Evolutionary conservation across 2,113 vertebrate species (phyloP).

Genomic region (Sceloporus tristichus): DNA sequence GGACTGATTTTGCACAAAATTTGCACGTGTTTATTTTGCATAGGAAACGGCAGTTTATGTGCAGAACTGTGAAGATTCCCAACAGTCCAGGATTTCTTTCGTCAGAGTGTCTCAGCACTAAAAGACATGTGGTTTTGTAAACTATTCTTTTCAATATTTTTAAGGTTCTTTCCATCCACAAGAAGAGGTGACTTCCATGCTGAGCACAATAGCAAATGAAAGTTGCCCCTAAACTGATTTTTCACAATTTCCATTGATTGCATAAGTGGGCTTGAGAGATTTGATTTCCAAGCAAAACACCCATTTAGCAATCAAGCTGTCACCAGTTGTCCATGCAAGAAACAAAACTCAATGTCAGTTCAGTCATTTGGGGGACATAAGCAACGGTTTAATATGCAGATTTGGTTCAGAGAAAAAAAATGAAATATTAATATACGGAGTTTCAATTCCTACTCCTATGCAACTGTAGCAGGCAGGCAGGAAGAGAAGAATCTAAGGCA

Average conservation of each 20-base stretch:
- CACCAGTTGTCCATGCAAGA: constrained; percentile 32
- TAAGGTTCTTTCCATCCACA: too few relatives aligned
- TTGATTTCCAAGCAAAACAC: constrained; percentile 54
- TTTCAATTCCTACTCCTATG: not conserved
- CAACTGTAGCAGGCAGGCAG: not conserved
- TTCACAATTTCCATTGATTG: constrained; percentile 42
- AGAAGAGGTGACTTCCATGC: too few relatives aligned
- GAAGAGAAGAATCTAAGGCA: not conserved
- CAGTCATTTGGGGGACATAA: constrained; percentile 27
- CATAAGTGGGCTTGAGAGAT: constrained; percentile 39
- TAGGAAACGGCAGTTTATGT: too few relatives aligned
- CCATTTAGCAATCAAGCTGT: constrained; percentile 48
- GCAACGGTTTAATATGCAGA: constrained; percentile 28
- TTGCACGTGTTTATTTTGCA: too few relatives aligned
- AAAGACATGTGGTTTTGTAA: too few relatives aligned
- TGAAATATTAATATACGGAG: constrained; percentile 21
- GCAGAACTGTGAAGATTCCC: too few relatives aligned
- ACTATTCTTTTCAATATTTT: too few relatives aligned
- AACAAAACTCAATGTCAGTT: constrained; percentile 38
- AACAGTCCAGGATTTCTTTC: too few relatives aligned
- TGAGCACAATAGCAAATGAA: constrained; percentile 19
- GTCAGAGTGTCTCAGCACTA: too few relatives aligned
- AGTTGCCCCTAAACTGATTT: constrained; percentile 27
- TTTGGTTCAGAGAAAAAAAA: constrained; percentile 14
- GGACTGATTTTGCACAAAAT: too few relatives aligned